Conservation (phyloP, 2,888 invertebrate species). For the Macaria notata region DNA sequence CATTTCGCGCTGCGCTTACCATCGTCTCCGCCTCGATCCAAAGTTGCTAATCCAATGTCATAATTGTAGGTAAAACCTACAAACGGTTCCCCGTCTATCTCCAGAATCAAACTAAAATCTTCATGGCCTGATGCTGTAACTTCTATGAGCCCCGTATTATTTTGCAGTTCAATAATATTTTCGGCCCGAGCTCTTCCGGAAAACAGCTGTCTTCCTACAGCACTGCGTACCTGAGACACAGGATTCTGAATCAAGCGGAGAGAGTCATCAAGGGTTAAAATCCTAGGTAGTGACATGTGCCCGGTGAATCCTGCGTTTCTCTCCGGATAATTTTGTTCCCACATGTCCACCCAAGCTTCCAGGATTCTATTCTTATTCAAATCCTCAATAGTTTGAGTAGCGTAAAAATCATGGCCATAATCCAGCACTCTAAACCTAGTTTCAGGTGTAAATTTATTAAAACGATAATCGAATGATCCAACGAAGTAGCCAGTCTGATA, state of each 20-base stretch:
- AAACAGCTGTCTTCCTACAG: slow-evolving; percentile 38
- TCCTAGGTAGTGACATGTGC: slow-evolving; percentile 62
- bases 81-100: slow-evolving; percentile 38
- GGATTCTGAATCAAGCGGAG: slow-evolving; percentile 55
- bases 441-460: slow-evolving; percentile 46
- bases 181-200: slow-evolving; percentile 37
- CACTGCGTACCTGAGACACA: slow-evolving; percentile 39
- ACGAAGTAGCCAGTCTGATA: slow-evolving; percentile 72
- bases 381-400: slow-evolving; percentile 63
- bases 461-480: slow-evolving; percentile 62
- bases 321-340: slow-evolving; percentile 67
- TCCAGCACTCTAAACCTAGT: slow-evolving; percentile 60
- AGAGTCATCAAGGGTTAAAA: slow-evolving; percentile 46
- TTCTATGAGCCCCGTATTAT: slow-evolving; percentile 57
- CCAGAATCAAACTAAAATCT: slow-evolving; percentile 49
- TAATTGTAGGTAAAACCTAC: slow-evolving; percentile 51
- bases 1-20: slow-evolving; percentile 57
- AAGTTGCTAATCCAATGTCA: slow-evolving; percentile 41
- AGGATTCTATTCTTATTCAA: slow-evolving; percentile 49
- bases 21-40: slow-evolving; percentile 61
- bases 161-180: slow-evolving; percentile 31
- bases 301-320: slow-evolving; percentile 65
- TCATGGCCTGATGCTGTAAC: slow-evolving; percentile 36
- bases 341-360: slow-evolving; percentile 72
- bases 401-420: slow-evolving; percentile 71